These are phyloP conservation scores for Alces alces DNA, from an alignment of 2,113 vertebrate genomes.

Conservation along the genomic window DNA sequence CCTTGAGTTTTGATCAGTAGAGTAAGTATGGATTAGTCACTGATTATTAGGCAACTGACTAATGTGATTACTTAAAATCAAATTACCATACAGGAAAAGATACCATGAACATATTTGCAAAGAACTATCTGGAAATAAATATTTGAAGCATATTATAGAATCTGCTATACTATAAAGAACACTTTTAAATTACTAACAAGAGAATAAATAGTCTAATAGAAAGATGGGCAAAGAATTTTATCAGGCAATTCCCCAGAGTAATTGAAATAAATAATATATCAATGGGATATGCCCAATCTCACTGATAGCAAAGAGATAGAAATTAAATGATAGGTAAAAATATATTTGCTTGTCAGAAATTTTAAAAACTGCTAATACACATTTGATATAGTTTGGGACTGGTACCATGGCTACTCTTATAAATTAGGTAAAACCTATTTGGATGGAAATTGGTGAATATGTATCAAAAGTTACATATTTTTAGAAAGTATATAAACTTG, in stretches of 20 bases:
- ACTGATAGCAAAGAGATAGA: not conserved
- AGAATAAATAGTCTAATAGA: not conserved
- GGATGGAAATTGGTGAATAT: not conserved
- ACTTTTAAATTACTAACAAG: conserved; percentile 27
- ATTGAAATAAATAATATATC: not conserved
- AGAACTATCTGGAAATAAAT: conserved; percentile 7
- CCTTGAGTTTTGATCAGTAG: not conserved
- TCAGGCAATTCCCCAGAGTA: not conserved
- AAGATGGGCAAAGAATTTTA: not conserved
- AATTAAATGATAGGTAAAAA: conserved; percentile 22
- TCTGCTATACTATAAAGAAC: not conserved
- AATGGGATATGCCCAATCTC: not conserved
- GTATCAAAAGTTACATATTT: not conserved
- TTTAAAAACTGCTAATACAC: not conserved
- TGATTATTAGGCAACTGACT: not conserved
- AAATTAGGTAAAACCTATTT: conserved; percentile 20
- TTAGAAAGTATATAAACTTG: not conserved
- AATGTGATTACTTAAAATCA: conserved; percentile 33
- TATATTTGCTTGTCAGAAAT: not conserved
- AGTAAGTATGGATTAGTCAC: not conserved
- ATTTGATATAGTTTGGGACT: not conserved
- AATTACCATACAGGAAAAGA: conserved; percentile 9
- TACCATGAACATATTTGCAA: not conserved
- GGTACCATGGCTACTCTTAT: not conserved
- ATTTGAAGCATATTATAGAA: not conserved